Percentiles rank a stretch among this genome's conserved stretches.
Conservation (phyloP, 2,888 invertebrate species). For the Nomada fucata region DNA sequence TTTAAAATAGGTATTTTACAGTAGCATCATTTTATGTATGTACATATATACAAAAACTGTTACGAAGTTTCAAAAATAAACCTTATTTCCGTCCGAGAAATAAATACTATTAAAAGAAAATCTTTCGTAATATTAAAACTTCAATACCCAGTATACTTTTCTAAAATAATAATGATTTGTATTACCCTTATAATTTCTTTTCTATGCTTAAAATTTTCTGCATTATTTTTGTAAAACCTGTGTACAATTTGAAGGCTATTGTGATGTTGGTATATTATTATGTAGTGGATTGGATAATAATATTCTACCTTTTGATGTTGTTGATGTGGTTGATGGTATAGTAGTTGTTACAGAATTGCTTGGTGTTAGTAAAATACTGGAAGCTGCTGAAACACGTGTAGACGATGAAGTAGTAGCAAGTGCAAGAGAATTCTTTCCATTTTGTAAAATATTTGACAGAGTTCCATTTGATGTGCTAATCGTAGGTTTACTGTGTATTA, state of each 20-base stretch:
- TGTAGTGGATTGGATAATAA: constrained; percentile 72
- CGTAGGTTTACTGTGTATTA: constrained; percentile 46
- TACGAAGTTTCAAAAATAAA: constrained; percentile 26
- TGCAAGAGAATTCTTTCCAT: constrained; percentile 71
- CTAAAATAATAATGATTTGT: constrained; percentile 22
- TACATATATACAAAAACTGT: constrained; percentile 49
- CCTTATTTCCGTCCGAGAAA: background rate
- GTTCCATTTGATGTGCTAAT: constrained; percentile 54
- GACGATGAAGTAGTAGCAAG: constrained; percentile 63
- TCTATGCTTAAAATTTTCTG: background rate
- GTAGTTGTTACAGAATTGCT: constrained; percentile 68
- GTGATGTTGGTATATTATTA: constrained; percentile 57
- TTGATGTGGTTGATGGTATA: constrained; percentile 66
- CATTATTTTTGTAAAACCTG: background rate
- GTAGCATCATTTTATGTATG: constrained; percentile 28
- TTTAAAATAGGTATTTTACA: constrained; percentile 41
- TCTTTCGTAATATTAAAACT: constrained; percentile 8
- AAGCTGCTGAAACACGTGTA: constrained; percentile 69
- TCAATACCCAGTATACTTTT: constrained; percentile 15
- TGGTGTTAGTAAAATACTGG: constrained; percentile 77
- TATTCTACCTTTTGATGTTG: constrained; percentile 80
- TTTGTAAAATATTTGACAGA: constrained; percentile 75
- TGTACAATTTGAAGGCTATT: constrained; percentile 39
- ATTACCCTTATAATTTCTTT: constrained; percentile 21
- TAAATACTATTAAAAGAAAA: background rate